A percentile compares a stretch with the other conserved stretches of the same genome.
These are phyloP conservation scores for Invenusta paracnida DNA, from an alignment of 2,888 invertebrate species.

Conservation along the genomic window DNA sequence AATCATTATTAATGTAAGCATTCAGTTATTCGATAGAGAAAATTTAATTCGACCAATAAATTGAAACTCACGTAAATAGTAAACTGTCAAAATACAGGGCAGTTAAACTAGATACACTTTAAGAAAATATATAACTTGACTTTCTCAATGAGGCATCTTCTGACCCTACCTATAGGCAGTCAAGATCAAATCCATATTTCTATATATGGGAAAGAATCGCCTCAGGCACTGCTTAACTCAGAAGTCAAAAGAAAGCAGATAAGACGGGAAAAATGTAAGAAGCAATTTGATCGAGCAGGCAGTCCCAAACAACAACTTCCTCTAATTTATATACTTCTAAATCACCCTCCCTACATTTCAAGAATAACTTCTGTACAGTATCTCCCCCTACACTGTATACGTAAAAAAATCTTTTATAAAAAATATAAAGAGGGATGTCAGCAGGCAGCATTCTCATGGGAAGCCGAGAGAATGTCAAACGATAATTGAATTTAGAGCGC, in stretches of 20 bases:
- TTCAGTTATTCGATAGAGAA: too few species aligned
- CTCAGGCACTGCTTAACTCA: background rate
- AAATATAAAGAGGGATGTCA: background rate
- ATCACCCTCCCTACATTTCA: background rate
- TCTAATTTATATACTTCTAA: background rate
- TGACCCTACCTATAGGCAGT: constrained; percentile 21
- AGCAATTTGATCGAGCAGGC: background rate
- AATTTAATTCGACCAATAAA: too few species aligned
- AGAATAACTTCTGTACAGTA: background rate
- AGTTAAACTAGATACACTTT: too few species aligned
- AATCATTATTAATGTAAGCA: too few species aligned
- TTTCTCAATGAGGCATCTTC: background rate
- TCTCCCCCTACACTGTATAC: too few species aligned
- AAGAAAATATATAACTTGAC: too few species aligned
- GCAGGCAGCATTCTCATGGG: background rate
- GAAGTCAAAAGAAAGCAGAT: background rate
- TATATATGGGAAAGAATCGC: background rate
- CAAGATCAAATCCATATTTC: too few species aligned
- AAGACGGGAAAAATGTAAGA: background rate
- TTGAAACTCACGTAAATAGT: too few species aligned
- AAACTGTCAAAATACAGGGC: too few species aligned
- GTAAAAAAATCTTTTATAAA: too few species aligned
- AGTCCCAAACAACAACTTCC: background rate
- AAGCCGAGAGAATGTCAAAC: constrained; percentile 11
- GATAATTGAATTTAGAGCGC: constrained; percentile 14